Base-by-base conservation (phyloP, 2,888 invertebrate species). In the Seira sanloemensis region DNA sequence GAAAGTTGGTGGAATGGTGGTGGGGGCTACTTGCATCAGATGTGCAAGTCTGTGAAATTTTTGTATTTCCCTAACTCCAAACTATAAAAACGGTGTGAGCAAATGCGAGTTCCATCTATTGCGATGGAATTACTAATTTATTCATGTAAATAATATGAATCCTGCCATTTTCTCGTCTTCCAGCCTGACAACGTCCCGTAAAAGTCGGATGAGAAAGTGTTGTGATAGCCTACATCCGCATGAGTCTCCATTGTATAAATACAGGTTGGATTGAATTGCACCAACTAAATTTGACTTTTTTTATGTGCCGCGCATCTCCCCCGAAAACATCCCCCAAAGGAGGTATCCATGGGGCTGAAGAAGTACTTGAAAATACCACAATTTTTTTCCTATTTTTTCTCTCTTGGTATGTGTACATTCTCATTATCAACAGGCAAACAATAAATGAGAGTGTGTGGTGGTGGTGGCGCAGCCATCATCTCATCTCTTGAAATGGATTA, bases 401-500 rank as follows among this genome's bases (percentile, higher is more conserved):
- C n/a, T n/a, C 4, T 4, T 58, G 26, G 25, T 25, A 25, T 80
- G 74, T 68, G 62, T 68, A 50, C 74, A 67, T 74, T 80, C 80
- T 80, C 80, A 80, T 80, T 74, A 80, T 80, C 74, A 74, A 74
- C 9, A 74, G 25, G 37, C 68, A 68, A 80, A 80, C 73, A 80
- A 79, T 65, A 69, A 58, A n/a, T 16, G 27, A 67, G 26, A 67
- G 71, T 16, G 66, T 27, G 54, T 68, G 27, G n/a, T n/a, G n/a
- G 19, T 7, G 26, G 66, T 73, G 25, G 73, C 23, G 74, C 74
- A 74, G 68, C 68, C 76, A 66, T 78, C 83, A 73, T 78, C 83
- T 65, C 78, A 77, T 67, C 77, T 77, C 62, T 62, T 23, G 62
- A 77, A 82, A 82, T 82, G 78, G 78, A 83, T 83, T 74, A 83